These are phyloP conservation scores for Coreoperca whiteheadi DNA, from an alignment of 2,113 vertebrate genomes.

Conservation along the genomic window DNA sequence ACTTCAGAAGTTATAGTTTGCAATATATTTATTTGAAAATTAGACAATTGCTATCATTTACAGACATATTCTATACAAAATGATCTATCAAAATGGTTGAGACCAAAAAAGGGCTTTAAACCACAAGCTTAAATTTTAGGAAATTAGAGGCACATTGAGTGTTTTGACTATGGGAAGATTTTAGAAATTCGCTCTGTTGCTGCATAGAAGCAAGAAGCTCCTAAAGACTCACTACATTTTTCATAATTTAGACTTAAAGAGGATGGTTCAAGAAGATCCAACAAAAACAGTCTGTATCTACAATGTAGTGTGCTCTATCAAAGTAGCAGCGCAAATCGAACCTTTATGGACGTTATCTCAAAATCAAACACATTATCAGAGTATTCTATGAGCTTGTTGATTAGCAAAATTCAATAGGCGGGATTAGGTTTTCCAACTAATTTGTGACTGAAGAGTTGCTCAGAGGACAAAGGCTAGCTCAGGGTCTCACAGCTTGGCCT, in stretches of 20 bases:
- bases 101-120: constrained; percentile 1
- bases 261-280: not conserved
- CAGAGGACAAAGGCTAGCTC: too few relatives aligned
- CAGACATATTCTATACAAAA: constrained; percentile 31
- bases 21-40: constrained; percentile 40
- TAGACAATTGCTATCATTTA: constrained; percentile 26
- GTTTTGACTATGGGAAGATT: not conserved
- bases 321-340: not conserved
- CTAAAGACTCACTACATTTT: not conserved
- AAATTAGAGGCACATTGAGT: constrained; percentile 44
- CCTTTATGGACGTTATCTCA: not conserved
- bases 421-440: not conserved
- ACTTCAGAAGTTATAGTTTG: not conserved
- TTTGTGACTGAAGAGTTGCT: not conserved
- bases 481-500: constrained; percentile 91
- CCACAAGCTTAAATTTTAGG: not conserved
- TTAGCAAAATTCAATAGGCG: not conserved
- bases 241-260: not conserved
- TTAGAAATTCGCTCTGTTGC: not conserved
- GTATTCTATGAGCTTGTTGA: not conserved
- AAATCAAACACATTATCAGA: not conserved
- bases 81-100: constrained; percentile 13
- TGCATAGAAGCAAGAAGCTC: not conserved
- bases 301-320: not conserved
- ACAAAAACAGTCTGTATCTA: not conserved